phyloP scores from a whole-genome alignment of 1,140 invertebrate genomes.

The Coptotermes formosanus region DNA sequence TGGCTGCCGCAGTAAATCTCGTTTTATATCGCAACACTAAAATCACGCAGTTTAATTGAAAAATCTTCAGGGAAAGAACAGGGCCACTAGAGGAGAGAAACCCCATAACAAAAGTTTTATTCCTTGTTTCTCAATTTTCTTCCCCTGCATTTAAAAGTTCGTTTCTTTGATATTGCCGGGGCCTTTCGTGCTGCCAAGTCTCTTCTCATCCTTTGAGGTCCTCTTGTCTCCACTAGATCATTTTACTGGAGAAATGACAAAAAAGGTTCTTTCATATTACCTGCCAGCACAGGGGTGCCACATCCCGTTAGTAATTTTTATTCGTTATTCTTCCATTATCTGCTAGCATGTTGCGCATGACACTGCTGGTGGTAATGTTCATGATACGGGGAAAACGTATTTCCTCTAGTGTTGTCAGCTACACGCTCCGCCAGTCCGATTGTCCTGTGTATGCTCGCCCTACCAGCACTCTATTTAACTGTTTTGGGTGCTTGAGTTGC shows the following conservation, averaged over 20 bases:
- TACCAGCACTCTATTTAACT: no score
- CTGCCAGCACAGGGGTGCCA: no score
- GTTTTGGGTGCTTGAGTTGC: no score
- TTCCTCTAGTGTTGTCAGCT: no score
- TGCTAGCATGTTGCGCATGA: no score
- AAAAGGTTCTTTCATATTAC: not conserved
- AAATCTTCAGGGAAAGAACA: not conserved
- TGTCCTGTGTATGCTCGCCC: no score
- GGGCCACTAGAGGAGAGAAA: not conserved
- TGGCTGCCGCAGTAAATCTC: slow-evolving; percentile 26
- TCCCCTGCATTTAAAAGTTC: not conserved
- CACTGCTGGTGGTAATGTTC: no score
- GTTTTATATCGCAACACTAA: slow-evolving; percentile 32
- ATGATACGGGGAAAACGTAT: no score
- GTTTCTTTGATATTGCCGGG: not conserved
- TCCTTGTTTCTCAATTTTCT: slow-evolving; percentile 14
- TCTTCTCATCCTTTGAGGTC: not conserved
- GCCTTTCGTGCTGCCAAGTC: not conserved
- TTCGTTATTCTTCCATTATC: no score
- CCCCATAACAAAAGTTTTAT: not conserved
- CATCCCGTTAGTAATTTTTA: no score
- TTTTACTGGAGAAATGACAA: not conserved
- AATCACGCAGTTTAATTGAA: slow-evolving; percentile 32
- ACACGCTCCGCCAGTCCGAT: no score
- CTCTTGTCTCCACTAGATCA: not conserved